A percentile compares a stretch with the other conserved stretches of the same genome.
phyloP scores from a whole-genome alignment of 2,797 vertebrate species.

The Coracias cyanogaster region DNA sequence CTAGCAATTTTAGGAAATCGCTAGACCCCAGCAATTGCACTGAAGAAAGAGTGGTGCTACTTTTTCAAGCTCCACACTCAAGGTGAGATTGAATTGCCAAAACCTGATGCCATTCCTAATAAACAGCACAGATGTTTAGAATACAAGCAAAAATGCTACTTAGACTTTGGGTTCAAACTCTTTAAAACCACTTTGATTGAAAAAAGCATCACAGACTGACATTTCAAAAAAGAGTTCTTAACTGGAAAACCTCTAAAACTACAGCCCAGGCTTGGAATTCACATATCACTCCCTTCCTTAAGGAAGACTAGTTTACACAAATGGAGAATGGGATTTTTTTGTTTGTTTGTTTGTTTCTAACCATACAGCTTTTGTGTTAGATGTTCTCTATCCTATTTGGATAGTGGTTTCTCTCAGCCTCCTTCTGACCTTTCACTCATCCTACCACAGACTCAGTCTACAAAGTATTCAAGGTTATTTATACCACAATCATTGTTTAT shows the following conservation, averaged over 20 bases:
- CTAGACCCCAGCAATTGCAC: neutral
- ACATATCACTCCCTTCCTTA: neutral
- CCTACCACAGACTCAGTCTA: neutral
- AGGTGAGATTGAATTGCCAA: neutral
- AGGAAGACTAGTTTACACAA: neutral
- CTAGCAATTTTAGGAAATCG: neutral
- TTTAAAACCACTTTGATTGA: neutral
- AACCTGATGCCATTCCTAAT: conserved; percentile 14
- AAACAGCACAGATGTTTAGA: conserved; percentile 19
- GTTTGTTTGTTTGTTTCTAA: neutral
- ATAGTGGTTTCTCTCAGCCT: neutral
- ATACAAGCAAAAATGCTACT: neutral
- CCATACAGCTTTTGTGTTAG: neutral
- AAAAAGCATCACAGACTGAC: neutral
- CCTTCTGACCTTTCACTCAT: neutral
- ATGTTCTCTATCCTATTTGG: neutral
- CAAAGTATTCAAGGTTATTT: conserved; percentile 23
- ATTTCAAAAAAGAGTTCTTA: neutral
- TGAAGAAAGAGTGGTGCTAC: neutral
- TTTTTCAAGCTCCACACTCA: neutral
- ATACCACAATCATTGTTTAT: conserved; percentile 4
- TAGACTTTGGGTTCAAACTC: neutral
- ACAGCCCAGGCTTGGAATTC: neutral
- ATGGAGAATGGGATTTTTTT: neutral
- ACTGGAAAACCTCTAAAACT: neutral